Base-by-base conservation (phyloP, 1,140 invertebrate genomes). In the Caenorhabditis briggsae region DNA sequence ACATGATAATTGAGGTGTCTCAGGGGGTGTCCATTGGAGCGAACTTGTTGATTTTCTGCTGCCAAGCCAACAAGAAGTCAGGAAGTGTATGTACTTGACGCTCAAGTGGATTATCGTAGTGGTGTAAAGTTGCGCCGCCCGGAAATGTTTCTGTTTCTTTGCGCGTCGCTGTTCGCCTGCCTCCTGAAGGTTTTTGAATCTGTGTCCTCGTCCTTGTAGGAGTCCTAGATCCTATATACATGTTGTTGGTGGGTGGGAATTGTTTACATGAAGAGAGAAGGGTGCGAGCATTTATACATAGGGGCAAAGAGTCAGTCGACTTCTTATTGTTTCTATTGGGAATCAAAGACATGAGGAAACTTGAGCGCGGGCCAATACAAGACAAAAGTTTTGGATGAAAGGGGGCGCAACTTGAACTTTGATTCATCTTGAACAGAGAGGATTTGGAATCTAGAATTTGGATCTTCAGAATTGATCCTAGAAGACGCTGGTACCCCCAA, bases 221-320 rank as follows among this genome's bases (percentile, higher is more conserved):
- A 33, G 33, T 33, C 33, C 33, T 33, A 33, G 33, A 33, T 3
- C 33, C 33, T 33, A 33, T 33, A 33, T 33, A 33, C 33, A 33
- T 33, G 33, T 33, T 33, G 33, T 33, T 33, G 33, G n/a, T n/a
- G n/a, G n/a, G n/a, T n/a, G n/a, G n/a, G n/a, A 78, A 78, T 78
- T 78, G 70, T 78, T 78, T 78, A 78, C 70, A 78, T 50, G 46
- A 33, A 25, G 59, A n/a, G 56, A 18, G 33, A 33, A 33, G 65
- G 43, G 70, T 78, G 70, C 70, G 70, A 78, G 70, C 70, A 78
- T 78, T 78, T 78, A 78, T 78, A 50, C n/a, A 78, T 23, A 50
- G 43, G 18, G 14, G n/a, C 16, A 59, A n/a, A 59, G 56, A 23
- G n/a, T n/a, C 9, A n/a, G 23, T 33, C 23, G 64, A 46, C 46